phyloP scores from a whole-genome alignment of 2,113 vertebrate genomes.

The Calidris pugnax region DNA sequence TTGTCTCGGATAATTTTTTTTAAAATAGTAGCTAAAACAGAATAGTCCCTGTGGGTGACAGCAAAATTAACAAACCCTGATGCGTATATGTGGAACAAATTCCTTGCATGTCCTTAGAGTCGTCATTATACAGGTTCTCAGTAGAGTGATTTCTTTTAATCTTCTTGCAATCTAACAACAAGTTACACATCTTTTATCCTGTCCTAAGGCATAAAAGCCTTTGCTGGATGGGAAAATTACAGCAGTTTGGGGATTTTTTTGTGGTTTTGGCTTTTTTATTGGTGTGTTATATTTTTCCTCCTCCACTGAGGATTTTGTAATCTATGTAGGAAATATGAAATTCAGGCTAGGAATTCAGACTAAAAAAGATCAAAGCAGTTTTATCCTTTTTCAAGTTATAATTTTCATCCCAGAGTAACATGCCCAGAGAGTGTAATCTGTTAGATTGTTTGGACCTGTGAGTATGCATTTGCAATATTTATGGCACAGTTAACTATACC shows the following conservation, averaged over 20 bases:
- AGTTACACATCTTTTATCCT: not conserved
- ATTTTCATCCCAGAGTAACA: not conserved
- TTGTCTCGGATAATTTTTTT: not conserved
- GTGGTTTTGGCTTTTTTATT: accelerated
- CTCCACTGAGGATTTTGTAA: not conserved
- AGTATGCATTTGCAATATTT: not conserved
- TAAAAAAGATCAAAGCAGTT: not conserved
- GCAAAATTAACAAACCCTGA: constrained; percentile 48
- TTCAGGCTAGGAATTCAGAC: not conserved
- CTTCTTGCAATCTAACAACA: constrained; percentile 13
- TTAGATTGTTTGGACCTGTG: not conserved
- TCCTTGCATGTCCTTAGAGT: constrained; percentile 13
- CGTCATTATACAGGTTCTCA: constrained; percentile 33
- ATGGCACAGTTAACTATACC: not conserved
- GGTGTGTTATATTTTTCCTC: not conserved
- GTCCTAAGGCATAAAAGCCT: not conserved
- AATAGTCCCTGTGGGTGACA: constrained; percentile 18
- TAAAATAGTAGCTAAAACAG: not conserved
- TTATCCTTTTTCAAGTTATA: not conserved
- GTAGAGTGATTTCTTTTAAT: not conserved
- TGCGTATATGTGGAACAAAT: constrained; percentile 40
- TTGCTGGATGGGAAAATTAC: not conserved
- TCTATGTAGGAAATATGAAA: not conserved
- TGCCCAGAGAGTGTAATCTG: not conserved
- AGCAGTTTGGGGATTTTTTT: not conserved